Percentiles rank a stretch among this genome's conserved stretches.
Evolutionary conservation across 1,140 invertebrate genomes (phyloP).

Genomic region (Drosophila jambulina): DNA sequence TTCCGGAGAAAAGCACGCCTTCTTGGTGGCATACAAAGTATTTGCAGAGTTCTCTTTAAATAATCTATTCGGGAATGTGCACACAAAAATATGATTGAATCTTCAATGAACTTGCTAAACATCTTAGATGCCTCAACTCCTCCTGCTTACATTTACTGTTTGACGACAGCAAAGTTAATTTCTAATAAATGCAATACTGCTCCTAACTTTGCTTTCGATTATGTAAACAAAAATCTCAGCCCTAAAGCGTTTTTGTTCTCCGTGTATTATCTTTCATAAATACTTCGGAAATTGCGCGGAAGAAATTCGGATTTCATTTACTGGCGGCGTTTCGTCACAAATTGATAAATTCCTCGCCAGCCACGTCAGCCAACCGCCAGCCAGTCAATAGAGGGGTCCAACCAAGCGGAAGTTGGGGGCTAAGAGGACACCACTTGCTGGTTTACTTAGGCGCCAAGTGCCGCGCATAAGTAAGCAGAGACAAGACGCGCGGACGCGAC

Average conservation of each 20-base stretch:
- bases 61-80: background rate
- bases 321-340: constrained; percentile 36
- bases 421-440: constrained; percentile 28
- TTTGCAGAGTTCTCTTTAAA: background rate
- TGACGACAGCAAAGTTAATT: constrained; percentile 9
- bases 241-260: constrained; percentile 10
- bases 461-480: constrained; percentile 54
- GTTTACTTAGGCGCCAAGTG: constrained; percentile 66
- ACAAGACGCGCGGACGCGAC: background rate
- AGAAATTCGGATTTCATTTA: constrained; percentile 38
- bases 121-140: background rate
- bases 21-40: background rate
- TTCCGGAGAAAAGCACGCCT: background rate
- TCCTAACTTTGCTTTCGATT: background rate
- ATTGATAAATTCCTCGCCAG: constrained; percentile 48
- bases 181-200: constrained; percentile 3
- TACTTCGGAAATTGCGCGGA: constrained; percentile 37
- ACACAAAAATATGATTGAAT: constrained; percentile 4
- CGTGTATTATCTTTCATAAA: constrained; percentile 14
- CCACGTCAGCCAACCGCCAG: constrained; percentile 49
- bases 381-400: constrained; percentile 29
- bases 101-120: background rate
- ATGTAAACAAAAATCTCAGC: constrained; percentile 8
- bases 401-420: background rate
- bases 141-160: background rate